A percentile compares a stretch with the other conserved stretches of the same genome.
Conservation (phyloP, 2,113 vertebrate genomes). For the Syrmaticus mikado region DNA sequence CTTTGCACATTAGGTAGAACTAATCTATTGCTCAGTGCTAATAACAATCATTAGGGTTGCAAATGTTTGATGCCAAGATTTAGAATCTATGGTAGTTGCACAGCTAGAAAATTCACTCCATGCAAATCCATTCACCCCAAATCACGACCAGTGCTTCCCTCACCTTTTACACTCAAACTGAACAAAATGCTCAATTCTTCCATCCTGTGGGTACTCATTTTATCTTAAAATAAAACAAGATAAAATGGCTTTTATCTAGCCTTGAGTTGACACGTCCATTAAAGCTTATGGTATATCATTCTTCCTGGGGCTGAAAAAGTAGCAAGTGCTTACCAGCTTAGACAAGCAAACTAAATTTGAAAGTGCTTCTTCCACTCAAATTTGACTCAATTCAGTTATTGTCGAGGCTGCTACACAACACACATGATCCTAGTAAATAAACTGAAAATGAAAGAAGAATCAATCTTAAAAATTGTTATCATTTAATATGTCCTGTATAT, state of each 20-base stretch:
- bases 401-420: not conserved
- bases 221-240: constrained; percentile 14
- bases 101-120: not conserved
- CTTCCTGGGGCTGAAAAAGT: not conserved
- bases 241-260: constrained; percentile 12
- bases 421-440: not conserved
- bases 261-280: not conserved
- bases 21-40: not conserved
- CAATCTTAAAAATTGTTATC: not conserved
- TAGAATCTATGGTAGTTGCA: not conserved
- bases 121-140: not conserved
- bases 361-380: not conserved
- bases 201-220: not conserved
- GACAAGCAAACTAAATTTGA: not conserved
- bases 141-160: constrained; percentile 9
- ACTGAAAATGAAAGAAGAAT: not conserved
- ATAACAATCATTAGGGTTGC: not conserved
- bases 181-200: not conserved
- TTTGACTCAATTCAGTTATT: not conserved
- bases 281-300: not conserved
- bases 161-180: not conserved
- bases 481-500: not conserved
- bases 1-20: not conserved
- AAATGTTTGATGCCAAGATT: not conserved
- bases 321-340: not conserved